Conservation (phyloP, 2,797 vertebrate species). For the Eulemur mongoz region DNA sequence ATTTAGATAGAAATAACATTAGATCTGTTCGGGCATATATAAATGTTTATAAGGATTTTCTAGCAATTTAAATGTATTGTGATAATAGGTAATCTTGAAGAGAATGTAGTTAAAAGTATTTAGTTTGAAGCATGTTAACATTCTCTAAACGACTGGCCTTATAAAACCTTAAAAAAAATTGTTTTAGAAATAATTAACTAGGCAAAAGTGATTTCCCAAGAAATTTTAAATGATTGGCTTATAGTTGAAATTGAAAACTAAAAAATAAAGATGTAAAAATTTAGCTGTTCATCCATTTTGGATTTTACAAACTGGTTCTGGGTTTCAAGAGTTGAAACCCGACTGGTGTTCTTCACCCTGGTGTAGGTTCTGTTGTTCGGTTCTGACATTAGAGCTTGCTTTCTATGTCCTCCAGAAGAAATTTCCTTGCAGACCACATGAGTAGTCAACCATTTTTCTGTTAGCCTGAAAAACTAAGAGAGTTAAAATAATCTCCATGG, state of each 20-base stretch:
- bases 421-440: not conserved
- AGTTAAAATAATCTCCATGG: not conserved
- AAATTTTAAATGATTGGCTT: not conserved
- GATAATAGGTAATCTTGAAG: not conserved
- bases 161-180: not conserved
- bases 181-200: not conserved
- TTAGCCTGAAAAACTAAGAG: not conserved
- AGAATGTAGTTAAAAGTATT: not conserved
- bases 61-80: not conserved
- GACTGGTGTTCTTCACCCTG: not conserved
- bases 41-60: slow-evolving; percentile 46
- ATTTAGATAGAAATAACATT: not conserved
- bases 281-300: not conserved
- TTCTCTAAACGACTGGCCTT: not conserved
- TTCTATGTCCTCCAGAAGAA: not conserved
- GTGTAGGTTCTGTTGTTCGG: not conserved
- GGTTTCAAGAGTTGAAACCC: not conserved
- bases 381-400: not conserved
- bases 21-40: not conserved
- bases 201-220: not conserved
- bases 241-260: not conserved
- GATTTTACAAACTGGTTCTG: not conserved
- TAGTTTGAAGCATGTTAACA: not conserved
- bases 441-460: not conserved
- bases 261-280: not conserved